phyloP scores from a whole-genome alignment of 2,888 invertebrate genomes.

The Synanthedon tipuliformis region DNA sequence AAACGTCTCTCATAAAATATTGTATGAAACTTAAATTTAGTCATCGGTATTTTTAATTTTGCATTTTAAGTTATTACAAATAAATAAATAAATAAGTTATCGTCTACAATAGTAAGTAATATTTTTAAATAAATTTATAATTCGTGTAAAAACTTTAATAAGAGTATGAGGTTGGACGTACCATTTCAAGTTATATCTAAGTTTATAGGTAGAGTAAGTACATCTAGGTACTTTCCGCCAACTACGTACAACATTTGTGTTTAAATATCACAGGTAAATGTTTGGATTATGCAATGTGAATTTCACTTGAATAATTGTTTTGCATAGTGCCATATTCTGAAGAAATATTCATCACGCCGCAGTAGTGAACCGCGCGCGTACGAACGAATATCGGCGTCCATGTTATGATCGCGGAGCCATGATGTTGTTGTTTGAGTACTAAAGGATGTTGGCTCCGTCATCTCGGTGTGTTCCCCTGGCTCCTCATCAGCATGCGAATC shows the following conservation, averaged over 20 bases:
- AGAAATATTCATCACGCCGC: conserved; percentile 93
- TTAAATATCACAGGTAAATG: conserved; percentile 59
- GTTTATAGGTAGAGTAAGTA: conserved; percentile 5
- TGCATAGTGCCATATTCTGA: conserved; percentile 91
- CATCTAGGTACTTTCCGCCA: conserved; percentile 29
- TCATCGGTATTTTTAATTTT: conserved; percentile 18
- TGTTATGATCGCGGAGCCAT: conserved; percentile 92
- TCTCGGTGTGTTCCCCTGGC: conserved; percentile 70
- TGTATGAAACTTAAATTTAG: conserved; percentile 38
- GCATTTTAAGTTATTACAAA: conserved; percentile 16
- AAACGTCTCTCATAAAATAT: conserved; percentile 51
- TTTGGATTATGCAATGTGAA: conserved; percentile 33
- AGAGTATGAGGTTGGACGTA: conserved; percentile 22
- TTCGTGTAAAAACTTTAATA: conserved; percentile 34
- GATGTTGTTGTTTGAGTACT: conserved; percentile 94
- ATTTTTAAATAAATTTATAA: conserved; percentile 24
- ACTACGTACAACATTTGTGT: conserved; percentile 37
- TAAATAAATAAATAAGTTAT: conserved; percentile 48
- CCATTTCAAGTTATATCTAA: conserved; percentile 15
- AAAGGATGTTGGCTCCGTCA: conserved; percentile 84
- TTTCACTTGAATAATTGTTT: conserved; percentile 83
- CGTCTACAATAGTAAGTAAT: conserved; percentile 33
- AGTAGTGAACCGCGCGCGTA: conserved; percentile 89
- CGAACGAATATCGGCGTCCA: conserved; percentile 92
- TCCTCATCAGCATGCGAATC: conserved; percentile 56